Evolutionary conservation across 1,140 invertebrate genomes (phyloP).

Genomic region (Drosophila lacertosa): DNA sequence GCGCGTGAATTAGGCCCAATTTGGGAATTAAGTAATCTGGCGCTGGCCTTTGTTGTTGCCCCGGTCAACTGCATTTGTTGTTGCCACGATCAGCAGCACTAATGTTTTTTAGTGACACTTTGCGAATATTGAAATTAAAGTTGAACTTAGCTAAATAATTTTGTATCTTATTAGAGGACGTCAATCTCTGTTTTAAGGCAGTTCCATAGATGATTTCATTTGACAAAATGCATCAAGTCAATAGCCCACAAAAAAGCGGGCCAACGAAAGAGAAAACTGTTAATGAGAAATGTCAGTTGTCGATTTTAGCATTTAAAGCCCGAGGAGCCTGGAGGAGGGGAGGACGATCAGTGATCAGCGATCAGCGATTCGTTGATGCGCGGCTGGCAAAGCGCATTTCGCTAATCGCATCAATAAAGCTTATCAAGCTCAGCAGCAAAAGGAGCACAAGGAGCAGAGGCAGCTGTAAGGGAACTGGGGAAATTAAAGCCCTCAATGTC

Average conservation of each 20-base stretch:
- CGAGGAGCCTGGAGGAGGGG: not conserved
- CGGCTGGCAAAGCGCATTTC: slow-evolving; percentile 70
- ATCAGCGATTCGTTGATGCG: slow-evolving; percentile 29
- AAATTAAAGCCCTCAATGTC: slow-evolving; percentile 68
- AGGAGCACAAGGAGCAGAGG: slow-evolving; percentile 4
- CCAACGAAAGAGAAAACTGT: slow-evolving; percentile 37
- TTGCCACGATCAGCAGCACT: slow-evolving; percentile 24
- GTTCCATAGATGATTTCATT: slow-evolving; percentile 62
- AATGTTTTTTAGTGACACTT: slow-evolving; percentile 65
- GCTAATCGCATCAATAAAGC: slow-evolving; percentile 82
- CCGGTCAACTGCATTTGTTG: slow-evolving; percentile 5
- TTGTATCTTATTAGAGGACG: not conserved
- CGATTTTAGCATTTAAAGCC: slow-evolving; percentile 46
- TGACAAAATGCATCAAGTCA: slow-evolving; percentile 73
- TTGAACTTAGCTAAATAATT: not conserved
- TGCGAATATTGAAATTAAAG: slow-evolving; percentile 41
- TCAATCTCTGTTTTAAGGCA: slow-evolving; percentile 51
- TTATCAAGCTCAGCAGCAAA: slow-evolving; percentile 64
- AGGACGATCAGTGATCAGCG: not conserved
- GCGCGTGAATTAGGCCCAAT: slow-evolving; percentile 83
- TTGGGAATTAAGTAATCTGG: slow-evolving; percentile 83
- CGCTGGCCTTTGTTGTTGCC: slow-evolving; percentile 53
- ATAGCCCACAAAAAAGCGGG: slow-evolving; percentile 45
- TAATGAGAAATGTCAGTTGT: slow-evolving; percentile 81
- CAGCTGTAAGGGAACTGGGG: slow-evolving; percentile 15